Conservation (phyloP, 2,888 invertebrate species). For the Bedellia somnulentella region DNA sequence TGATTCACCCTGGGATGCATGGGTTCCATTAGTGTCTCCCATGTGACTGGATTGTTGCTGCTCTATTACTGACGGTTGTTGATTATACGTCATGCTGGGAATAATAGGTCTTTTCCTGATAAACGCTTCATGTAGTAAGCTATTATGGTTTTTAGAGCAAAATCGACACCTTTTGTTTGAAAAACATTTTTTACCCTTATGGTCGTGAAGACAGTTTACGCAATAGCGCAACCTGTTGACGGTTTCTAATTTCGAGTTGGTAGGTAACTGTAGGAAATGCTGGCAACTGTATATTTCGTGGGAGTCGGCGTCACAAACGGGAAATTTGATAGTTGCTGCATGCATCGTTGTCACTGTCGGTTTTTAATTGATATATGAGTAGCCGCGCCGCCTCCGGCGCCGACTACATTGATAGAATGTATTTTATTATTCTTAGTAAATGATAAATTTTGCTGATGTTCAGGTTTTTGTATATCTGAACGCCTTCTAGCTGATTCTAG, state of each 20-base stretch:
- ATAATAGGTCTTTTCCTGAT: too few relatives aligned
- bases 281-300: neutral
- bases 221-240: neutral
- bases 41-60: neutral
- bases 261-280: neutral
- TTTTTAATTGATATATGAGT: neutral
- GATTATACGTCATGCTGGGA: too few relatives aligned
- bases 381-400: neutral
- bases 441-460: neutral
- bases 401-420: neutral
- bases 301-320: neutral
- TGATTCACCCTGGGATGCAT: neutral
- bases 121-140: constrained; percentile 1
- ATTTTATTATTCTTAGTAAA: neutral
- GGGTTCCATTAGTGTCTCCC: neutral
- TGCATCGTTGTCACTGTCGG: neutral
- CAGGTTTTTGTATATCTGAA: neutral
- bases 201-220: neutral
- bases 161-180: neutral
- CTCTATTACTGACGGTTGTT: too few relatives aligned
- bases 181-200: neutral
- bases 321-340: neutral
- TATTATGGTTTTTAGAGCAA: neutral
- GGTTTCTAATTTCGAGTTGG: neutral
- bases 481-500: too few relatives aligned